Evolutionary conservation across 1,140 invertebrate genomes (phyloP), one percentile per base, ranked within the genome.

Genomic region (Philopotamus ludificatus): DNA sequence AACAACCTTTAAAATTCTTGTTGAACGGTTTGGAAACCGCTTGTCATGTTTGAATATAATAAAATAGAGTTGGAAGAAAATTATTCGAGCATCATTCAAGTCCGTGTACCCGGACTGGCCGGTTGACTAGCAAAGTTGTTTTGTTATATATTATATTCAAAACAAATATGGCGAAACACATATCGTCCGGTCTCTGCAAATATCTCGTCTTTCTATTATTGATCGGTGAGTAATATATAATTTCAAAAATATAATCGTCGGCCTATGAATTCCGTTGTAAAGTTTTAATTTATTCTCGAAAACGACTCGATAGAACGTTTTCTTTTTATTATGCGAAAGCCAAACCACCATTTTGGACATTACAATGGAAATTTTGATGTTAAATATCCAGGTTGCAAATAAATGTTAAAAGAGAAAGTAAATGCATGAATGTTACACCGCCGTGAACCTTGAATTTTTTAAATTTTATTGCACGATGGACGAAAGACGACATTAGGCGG

Each of bases 391-490:
- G 41, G 44, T 60, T 60, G 57, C 57, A 60, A 60, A 60, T 60
- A 60, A 47, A 22, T 22, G 57, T 42, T 26, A 60, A 58, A 60
- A 60, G 57, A 60, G 57, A 60, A 60, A 60, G 57, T 60, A 47
- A 58, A 58, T 58, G 55, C 55, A 58, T 16, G 21, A 44, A 60
- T 58, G 44, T 60, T 25, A 49, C 2, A 41, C 22, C 47, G 47
- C 57, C 57, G 44, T 60, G 57, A 60, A 60, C 57, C 57, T 60
- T 60, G 57, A 60, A 60, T 34, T 9, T 60, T 60, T 47, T 15
- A n/a, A n/a, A n/a, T n/a, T n/a, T n/a, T n/a, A n/a, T n/a, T n/a
- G n/a, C n/a, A n/a, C n/a, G 42, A 44, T 44, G 42, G 20, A 44
- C n/a, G n/a, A 44, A 44, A 44, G 42, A 44, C 3, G 42, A 44